Base-by-base conservation (phyloP, 2,888 invertebrate species). In the Formica aserva region DNA sequence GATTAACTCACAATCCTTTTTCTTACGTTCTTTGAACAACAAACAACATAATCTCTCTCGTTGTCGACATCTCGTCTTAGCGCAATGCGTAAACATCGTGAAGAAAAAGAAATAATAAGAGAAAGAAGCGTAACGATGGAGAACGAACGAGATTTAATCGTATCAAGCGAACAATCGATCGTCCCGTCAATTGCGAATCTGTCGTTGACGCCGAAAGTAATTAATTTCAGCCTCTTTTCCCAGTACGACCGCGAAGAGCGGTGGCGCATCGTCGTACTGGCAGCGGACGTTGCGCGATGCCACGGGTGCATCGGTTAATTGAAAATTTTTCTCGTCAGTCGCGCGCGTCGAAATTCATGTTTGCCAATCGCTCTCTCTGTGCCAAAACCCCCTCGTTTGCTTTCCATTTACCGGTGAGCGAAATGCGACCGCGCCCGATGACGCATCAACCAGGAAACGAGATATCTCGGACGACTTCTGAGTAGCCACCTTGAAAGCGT, bases 321-420 rank as follows among this genome's bases (percentile, higher is more conserved):
- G 89, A 89, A 91, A 80, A 90, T 88, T 92, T 92, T 91, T 91
- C 89, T 88, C 88, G 86, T 87, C 86, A 82, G 81, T 82, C 86
- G 78, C 87, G 85, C 85, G 85, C 85, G 87, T 86, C 86, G 86
- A 87, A 87, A 88, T 82, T 85, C 85, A 86, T 90, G 89, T 91
- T 91, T 92, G 89, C 87, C 86, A 88, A 90, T 88, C 86, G 87
- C 85, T 87, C 86, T 87, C 86, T 72, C 86, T 87, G 69, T 85
- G 83, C 74, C 72, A 75, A 82, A 74, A 74, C 84, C 69, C 8
- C 78, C 71, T 71, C 91, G 91, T 94, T 93, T 93, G 90, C 92
- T 92, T 93, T 93, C 92, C 92, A 94, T 93, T 93, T 93, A 86
- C 85, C 88, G 80, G 67, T 55, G 67, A 22, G 85, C 81, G 83